Evolutionary conservation across 2,797 vertebrate genomes (phyloP), one percentile per base, ranked within the genome.

Genomic region (Oreochromis mossambicus): DNA sequence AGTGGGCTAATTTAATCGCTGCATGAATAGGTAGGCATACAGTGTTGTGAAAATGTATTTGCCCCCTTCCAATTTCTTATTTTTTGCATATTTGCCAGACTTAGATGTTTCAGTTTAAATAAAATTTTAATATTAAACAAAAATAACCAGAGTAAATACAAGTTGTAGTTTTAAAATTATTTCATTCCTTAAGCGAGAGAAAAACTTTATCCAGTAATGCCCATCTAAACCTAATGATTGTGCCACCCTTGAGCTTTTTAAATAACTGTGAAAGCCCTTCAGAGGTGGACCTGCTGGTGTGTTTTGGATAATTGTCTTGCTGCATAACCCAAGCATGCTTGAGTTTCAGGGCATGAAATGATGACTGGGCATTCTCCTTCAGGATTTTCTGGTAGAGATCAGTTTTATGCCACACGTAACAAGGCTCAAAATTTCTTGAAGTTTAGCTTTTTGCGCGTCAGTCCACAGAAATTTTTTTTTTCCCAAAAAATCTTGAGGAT

Each of bases 401-500:
- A 4, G 63, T 68, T 68, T 68, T 43, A 43, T 15, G 8, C 21
- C 21, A 43, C 38, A 43, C 1, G 1, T 43, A 15, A 68, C 38
- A 68, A 24, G 21, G 38, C 13, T 43, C 8, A 43, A 43, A 68
- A 12, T 63, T 63, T 36, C 32, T 63, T 0, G 1, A 68, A 43
- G 13, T 14, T 68, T 15, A 43, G 38, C 13, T 66, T 66, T 66
- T 41, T 1, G 2, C 5, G 7, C 34, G 14, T 9, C 12, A 68
- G n/a, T 43, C 1, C 5, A 68, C 41, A 68, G 10, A 11, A 10
- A 0, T 3, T 1, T 13, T 34, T 43, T 43, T 3, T 8, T 2
- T 0, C 6, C 13, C 52, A 6, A 3, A 55, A 32, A 32, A 8
- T 15, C 13, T 24, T 68, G 8, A 8, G 36, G 5, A 43, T 43